Evolutionary conservation across 2,113 vertebrate species (phyloP), one percentile per base, ranked within the genome.

Genomic region (Grammomys surdaster): DNA sequence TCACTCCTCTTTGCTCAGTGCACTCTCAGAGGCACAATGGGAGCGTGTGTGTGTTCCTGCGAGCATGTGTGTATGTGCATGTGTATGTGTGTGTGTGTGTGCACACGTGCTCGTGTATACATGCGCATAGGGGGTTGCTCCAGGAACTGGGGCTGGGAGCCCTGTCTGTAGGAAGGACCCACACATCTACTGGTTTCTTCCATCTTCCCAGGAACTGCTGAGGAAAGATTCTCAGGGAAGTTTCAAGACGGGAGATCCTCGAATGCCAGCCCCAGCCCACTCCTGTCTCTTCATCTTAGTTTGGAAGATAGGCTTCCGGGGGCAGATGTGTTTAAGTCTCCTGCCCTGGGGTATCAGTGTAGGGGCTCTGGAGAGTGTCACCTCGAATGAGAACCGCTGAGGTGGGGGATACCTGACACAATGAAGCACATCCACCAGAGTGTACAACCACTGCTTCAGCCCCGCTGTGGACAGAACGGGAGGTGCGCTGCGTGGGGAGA

Each of bases 351-450:
- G n/a, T 20, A 33, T 58, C 17, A 4, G 16, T 56, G 51, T 91
- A 77, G 19, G 48, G 58, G 12, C 24, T 9, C 1, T 14, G 69
- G 2, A 19, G 0, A 36, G 9, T 40, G 7, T 31, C 26, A 1
- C 40, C 31, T 63, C 12, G 81, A 0, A 0, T 10, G 5, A 89
- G 90, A 54, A 1, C 0, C 46, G 28, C 33, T 88, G 86, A 56
- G 48, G 48, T 56, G 11, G 33, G 58, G 17, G 51, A 56, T 19
- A 54, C n/a, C 17, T 63, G 72, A 36, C 26, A 33, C 56, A 3
- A n/a, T 6, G 33, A 36, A 0, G 22, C 65, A 1, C 4, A 13
- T 46, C 48, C 67, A 19, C 33, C 26, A 72, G 90, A 81, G 58
- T 28, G 26, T 87, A 72, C 31, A 0, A 0, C 19, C 24, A 10